Evolutionary conservation across 1,140 invertebrate genomes (phyloP).

Genomic region (Papilio dardanus): DNA sequence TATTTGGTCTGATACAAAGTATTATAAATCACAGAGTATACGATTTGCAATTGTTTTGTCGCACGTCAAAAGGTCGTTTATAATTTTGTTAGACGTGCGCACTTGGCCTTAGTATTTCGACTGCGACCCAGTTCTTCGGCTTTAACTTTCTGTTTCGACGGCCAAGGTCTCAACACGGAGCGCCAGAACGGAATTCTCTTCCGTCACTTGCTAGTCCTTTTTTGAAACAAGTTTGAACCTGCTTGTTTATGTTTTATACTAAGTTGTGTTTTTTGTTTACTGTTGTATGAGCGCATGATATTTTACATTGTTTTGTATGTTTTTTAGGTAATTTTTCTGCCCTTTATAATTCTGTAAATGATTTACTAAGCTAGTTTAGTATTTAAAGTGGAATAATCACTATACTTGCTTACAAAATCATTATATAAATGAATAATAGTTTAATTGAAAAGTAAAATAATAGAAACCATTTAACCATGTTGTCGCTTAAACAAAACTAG

Average conservation of each 20-base stretch:
- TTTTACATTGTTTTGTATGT: background rate
- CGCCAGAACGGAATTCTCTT: constrained; percentile 11
- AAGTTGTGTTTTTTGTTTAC: background rate
- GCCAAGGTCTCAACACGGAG: constrained; percentile 13
- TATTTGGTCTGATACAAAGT: no score
- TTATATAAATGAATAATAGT: no score
- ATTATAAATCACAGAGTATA: no score
- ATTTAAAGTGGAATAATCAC: no score
- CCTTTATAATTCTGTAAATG: background rate
- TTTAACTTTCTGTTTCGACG: constrained; percentile 29
- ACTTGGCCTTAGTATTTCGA: background rate
- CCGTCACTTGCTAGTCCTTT: background rate
- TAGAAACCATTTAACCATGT: no score
- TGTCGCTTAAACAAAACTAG: no score
- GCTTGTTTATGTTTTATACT: constrained; percentile 10
- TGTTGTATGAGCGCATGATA: background rate
- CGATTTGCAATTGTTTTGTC: no score
- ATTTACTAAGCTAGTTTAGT: background rate
- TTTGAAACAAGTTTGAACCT: constrained; percentile 16
- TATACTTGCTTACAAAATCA: no score
- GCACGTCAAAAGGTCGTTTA: no score
- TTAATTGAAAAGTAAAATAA: no score
- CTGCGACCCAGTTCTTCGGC: constrained; percentile 19
- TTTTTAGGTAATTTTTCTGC: background rate
- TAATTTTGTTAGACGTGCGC: no score